Evolutionary conservation across 2,113 vertebrate species (phyloP), one percentile per base, ranked within the genome.

Genomic region (Dryoscopus gambensis): DNA sequence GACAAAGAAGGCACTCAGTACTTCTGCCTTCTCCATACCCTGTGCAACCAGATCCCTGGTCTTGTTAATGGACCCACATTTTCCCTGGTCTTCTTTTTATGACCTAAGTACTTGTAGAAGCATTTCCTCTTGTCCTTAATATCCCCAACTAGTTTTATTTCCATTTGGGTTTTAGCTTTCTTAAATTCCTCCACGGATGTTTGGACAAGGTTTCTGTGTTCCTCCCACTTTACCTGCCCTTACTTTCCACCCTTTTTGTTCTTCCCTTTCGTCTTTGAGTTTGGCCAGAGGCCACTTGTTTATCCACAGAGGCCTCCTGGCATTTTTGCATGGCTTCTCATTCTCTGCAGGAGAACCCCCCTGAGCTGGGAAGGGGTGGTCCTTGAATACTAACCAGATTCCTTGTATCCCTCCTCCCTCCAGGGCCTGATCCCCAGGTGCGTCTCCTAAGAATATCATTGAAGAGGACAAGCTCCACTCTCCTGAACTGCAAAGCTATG

Each of bases 341-440:
- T 80, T 49, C n/a, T 70, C 65, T 60, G 28, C 9, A 70, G 7
- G 5, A 65, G 16, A 60, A 12, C 4, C 4, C 27, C 52, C 20
- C 11, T 44, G 74, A 64, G n/a, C 30, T 80, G 15, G 20, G 28
- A 69, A 12, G 8, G 15, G 17, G 9, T 33, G 50, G 7, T 39
- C 39, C 8, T 52, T n/a, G 39, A 23, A 53, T 11, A 13, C 15
- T 3, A 19, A 33, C 0, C 2, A 28, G 5, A 12, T n/a, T 60
- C 14, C 55, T 53, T 39, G 4, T 3, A 11, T 24, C 39, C 46
- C 6, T 50, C 31, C 37, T 62, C 39, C 28, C 15, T 87, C 15
- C 64, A 20, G 47, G 17, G 28, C 19, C 15, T 78, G 62, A 46
- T 69, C 19, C 47, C 6, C 22, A n/a, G 37, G 30, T 2, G 11